These are phyloP conservation scores for Otolemur crassicaudatus DNA, from an alignment of 2,797 vertebrate genomes.

Conservation along the genomic window DNA sequence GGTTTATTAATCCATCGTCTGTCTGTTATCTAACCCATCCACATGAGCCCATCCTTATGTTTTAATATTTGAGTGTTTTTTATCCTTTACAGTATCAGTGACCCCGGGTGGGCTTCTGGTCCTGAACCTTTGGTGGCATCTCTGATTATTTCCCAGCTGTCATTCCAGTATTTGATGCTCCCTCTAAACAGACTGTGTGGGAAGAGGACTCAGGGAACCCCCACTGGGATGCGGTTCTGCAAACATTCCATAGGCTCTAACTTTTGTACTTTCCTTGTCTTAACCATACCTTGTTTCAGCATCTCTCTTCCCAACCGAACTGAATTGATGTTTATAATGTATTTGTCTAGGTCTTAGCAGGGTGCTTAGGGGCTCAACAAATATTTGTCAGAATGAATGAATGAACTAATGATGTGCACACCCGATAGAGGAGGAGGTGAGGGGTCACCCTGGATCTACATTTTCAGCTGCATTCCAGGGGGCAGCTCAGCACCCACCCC, in stretches of 20 bases:
- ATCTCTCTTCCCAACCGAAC: background rate
- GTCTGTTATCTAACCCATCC: background rate
- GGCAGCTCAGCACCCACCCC: background rate
- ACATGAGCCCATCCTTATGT: background rate
- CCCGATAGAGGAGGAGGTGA: background rate
- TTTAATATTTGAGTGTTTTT: background rate
- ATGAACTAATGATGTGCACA: background rate
- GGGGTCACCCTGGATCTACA: background rate
- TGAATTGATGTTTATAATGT: background rate
- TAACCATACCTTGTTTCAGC: background rate
- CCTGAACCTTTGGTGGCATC: background rate
- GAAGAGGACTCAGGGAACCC: background rate
- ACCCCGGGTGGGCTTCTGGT: background rate
- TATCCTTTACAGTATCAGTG: background rate
- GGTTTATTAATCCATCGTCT: background rate
- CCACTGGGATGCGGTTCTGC: background rate
- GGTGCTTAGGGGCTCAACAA: background rate
- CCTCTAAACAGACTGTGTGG: background rate
- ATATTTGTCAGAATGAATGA: background rate
- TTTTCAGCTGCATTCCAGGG: background rate
- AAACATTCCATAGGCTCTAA: background rate
- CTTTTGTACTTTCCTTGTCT: background rate
- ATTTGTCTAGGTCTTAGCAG: slow-evolving; percentile 39
- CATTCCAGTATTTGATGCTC: too few relatives aligned
- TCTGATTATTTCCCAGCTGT: background rate